Base-by-base conservation (phyloP, 2,888 invertebrate species). In the Ectobius pallidus region DNA sequence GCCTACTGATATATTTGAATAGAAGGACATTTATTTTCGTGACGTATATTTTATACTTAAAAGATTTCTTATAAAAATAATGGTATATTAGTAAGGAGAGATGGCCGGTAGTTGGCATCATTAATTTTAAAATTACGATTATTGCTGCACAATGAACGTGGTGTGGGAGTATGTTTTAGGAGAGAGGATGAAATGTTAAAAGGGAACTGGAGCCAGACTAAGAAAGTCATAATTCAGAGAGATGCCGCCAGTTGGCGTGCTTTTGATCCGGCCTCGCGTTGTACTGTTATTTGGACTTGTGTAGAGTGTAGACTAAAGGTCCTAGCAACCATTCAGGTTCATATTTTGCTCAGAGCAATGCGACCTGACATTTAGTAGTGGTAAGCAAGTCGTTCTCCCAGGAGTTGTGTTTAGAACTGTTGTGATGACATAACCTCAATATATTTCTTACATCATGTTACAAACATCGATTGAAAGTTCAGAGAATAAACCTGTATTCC, bases 101-200 rank as follows among this genome's bases (percentile, higher is more conserved):
- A n/a, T n/a, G n/a, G n/a, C n/a, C 25, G n/a, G n/a, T 6, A 58
- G 58, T 58, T 25, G 67, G 44, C 44, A 63, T 32, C 67, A 73
- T 73, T 70, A 70, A 73, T 73, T 65, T 73, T 18, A 46, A 62
- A 70, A 73, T 70, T 73, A 73, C 67, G 73, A 70, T 73, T 73
- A 67, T 70, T 70, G 70, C 73, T 58, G n/a, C 3, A 58, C 9
- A 58, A 58, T 58, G 14, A 39, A 55, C 11, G 34, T 34, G 34
- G 34, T n/a, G n/a, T 63, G 65, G 71, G 71, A 63, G 46, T 63
- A 22, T 25, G 71, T 71, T 71, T 63, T 52, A 70, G 32, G 46
- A 20, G 39, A n/a, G n/a, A n/a, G n/a, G n/a, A n/a, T n/a, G n/a
- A 27, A 34, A 34, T 55, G 55, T 25, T 6, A 30, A 34, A 34